Evolutionary conservation across 1,140 invertebrate genomes (phyloP).

Genomic region (Streblospio benedicti): DNA sequence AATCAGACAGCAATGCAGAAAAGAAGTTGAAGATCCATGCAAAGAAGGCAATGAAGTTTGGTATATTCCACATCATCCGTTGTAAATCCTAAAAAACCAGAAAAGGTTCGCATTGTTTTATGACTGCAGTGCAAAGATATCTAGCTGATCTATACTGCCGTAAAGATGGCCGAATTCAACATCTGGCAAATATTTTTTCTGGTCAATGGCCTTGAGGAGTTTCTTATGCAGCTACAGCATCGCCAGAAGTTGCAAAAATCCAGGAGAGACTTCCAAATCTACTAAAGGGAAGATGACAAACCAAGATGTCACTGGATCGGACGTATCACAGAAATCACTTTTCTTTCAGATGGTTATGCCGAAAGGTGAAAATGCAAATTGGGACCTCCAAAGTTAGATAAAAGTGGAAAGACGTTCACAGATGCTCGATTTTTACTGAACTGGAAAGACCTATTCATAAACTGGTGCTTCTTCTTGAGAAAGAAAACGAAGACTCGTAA

Average conservation of each 20-base stretch:
- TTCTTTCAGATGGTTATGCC: too few relatives aligned
- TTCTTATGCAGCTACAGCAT: background rate
- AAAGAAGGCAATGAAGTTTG: too few relatives aligned
- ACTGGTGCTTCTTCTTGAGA: background rate
- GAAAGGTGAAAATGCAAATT: too few relatives aligned
- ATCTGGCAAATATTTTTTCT: background rate
- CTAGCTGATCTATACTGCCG: background rate
- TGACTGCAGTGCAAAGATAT: conserved; percentile 21
- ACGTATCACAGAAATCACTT: too few relatives aligned
- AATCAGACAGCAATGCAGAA: background rate
- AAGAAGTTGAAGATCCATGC: background rate
- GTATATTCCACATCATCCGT: conserved; percentile 24
- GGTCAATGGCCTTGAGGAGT: background rate
- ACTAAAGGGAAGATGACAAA: background rate
- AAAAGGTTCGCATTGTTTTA: conserved; percentile 22
- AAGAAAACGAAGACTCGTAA: background rate
- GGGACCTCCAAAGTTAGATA: too few relatives aligned
- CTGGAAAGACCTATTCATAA: background rate
- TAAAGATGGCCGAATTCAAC: background rate
- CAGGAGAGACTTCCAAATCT: background rate
- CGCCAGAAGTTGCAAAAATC: background rate
- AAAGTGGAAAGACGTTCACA: too few relatives aligned
- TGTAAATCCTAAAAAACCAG: conserved; percentile 20
- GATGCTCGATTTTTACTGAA: background rate
- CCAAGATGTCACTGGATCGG: background rate